A percentile compares a stretch with the other conserved stretches of the same genome.
Conservation (phyloP, 2,113 vertebrate species). For the Phaethornis superciliosus region DNA sequence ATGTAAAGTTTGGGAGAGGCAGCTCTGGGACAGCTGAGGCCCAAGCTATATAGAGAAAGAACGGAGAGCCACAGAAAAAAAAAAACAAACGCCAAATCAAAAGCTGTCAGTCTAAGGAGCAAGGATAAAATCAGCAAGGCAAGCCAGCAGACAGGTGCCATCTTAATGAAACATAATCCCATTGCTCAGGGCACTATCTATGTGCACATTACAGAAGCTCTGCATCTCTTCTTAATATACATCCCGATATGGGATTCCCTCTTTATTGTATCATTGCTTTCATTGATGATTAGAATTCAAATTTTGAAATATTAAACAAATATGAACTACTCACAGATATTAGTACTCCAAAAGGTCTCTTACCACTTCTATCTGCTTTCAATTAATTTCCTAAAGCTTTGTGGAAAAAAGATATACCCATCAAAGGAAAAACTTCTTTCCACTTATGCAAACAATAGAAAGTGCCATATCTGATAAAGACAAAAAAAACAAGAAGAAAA, state of each 20-base stretch:
- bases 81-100: not conserved
- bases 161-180: not conserved
- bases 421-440: not conserved
- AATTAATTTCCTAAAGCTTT: not conserved
- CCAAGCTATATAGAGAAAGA: not conserved
- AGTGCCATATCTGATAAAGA: not conserved
- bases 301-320: not conserved
- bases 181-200: not conserved
- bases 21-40: conserved; percentile 25
- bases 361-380: not conserved
- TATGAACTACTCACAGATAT: not conserved
- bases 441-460: not conserved
- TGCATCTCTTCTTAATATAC: not conserved
- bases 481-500: not conserved
- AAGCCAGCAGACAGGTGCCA: not conserved
- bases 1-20: not conserved
- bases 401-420: not conserved
- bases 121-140: not conserved
- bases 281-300: not conserved
- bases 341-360: not conserved
- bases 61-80: not conserved
- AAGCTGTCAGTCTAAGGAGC: not conserved
- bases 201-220: not conserved
- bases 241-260: not conserved
- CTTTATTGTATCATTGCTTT: not conserved